A percentile compares a stretch with the other conserved stretches of the same genome.
Conservation (phyloP, 2,113 vertebrate species). For the Pontoporia blainvillei region DNA sequence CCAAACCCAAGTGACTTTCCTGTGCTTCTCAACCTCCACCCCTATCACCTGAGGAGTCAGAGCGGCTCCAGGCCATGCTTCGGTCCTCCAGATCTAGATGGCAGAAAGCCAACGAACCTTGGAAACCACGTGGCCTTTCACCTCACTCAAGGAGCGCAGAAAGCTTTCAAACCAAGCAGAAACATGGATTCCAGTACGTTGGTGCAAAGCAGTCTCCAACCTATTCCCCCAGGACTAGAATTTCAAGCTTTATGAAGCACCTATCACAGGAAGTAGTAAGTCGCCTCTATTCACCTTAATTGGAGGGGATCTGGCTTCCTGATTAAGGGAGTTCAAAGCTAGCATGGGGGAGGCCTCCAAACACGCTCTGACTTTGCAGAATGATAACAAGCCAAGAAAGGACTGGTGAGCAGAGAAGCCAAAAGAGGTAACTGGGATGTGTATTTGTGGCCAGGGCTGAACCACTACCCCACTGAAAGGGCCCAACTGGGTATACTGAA, state of each 20-base stretch:
- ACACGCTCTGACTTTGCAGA: background rate
- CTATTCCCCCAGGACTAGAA: slow-evolving; percentile 53
- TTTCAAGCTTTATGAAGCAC: slow-evolving; percentile 59
- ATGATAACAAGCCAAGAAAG: background rate
- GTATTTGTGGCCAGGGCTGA: background rate
- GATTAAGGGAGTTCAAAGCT: slow-evolving; percentile 59
- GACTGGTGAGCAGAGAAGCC: background rate
- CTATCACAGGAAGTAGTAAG: slow-evolving; percentile 23
- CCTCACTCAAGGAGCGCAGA: slow-evolving; percentile 13
- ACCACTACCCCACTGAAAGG: background rate
- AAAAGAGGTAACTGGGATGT: background rate
- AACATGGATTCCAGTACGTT: slow-evolving; percentile 32
- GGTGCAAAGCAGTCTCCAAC: slow-evolving; percentile 50
- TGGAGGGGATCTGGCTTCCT: slow-evolving; percentile 65
- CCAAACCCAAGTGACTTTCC: slow-evolving; percentile 50
- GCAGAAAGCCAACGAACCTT: slow-evolving; percentile 69
- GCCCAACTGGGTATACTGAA: background rate
- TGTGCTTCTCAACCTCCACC: slow-evolving; percentile 41
- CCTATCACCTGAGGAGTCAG: background rate
- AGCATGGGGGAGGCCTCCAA: background rate
- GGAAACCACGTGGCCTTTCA: slow-evolving; percentile 58
- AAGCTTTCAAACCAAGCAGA: slow-evolving; percentile 43
- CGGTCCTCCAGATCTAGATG: background rate
- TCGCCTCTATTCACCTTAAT: slow-evolving; percentile 50
- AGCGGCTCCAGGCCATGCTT: slow-evolving; percentile 16